Percentiles rank a stretch among this genome's conserved stretches.
phyloP scores from a whole-genome alignment of 2,797 vertebrate species.

The Falco naumanni region DNA sequence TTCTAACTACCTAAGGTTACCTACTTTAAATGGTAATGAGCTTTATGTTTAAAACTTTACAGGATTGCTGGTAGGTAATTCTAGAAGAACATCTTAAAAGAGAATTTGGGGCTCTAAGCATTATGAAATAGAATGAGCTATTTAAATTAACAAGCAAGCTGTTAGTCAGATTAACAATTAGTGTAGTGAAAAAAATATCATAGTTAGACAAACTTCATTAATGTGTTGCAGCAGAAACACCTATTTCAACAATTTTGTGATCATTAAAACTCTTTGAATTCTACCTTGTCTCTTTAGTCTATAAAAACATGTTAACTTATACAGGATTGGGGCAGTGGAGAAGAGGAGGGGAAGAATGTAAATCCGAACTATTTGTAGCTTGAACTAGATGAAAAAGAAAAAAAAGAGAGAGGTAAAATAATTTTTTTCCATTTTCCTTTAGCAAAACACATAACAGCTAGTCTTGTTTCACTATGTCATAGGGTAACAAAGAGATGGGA shows the following conservation, averaged over 20 bases:
- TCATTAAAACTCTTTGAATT: not conserved
- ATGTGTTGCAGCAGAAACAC: not conserved
- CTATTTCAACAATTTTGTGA: not conserved
- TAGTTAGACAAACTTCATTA: conserved; percentile 19
- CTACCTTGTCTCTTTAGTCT: not conserved
- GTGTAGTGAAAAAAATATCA: not conserved
- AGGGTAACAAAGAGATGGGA: not conserved
- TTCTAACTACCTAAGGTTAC: conserved; percentile 30
- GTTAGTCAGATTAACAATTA: conserved; percentile 31
- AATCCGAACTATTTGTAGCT: not conserved
- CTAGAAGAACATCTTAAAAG: not conserved
- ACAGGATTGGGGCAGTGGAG: not conserved
- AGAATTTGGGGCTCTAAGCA: not conserved
- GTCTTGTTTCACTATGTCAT: not conserved
- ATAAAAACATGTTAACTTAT: not conserved
- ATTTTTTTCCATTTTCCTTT: not conserved
- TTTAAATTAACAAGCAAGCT: conserved; percentile 14
- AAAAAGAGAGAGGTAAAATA: not conserved
- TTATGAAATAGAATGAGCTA: not conserved
- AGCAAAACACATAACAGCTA: not conserved
- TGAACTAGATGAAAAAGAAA: not conserved
- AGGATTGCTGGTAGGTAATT: conserved; percentile 22
- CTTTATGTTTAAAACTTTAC: conserved; percentile 38
- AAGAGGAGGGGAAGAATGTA: not conserved
- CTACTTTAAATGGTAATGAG: conserved; percentile 40